Evolutionary conservation across 2,113 vertebrate genomes (phyloP).

Genomic region (Pituophis catenifer): DNA sequence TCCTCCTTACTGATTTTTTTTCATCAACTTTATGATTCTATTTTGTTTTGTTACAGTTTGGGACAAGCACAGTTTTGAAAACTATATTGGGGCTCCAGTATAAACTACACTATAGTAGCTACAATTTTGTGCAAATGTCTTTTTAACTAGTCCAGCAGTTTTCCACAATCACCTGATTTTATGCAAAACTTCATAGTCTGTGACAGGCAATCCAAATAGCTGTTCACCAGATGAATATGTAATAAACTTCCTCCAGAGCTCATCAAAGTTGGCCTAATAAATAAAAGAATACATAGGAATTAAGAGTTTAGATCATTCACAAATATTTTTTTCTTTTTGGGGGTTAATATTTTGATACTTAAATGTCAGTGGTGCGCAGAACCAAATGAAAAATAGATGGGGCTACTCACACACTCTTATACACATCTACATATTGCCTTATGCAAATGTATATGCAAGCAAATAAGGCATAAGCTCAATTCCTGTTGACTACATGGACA

Average conservation of each 20-base stretch:
- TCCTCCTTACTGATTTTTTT: neutral
- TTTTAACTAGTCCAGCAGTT: neutral
- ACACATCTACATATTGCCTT: neutral
- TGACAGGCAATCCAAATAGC: constrained; percentile 77
- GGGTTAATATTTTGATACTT: neutral
- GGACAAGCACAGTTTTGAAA: neutral
- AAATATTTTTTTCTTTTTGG: neutral
- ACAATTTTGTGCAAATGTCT: neutral
- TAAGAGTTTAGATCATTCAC: neutral
- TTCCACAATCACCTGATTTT: constrained; percentile 69
- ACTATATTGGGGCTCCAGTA: neutral
- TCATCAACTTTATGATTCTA: neutral
- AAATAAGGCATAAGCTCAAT: neutral
- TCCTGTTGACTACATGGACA: neutral
- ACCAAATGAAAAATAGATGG: neutral
- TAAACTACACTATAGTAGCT: neutral
- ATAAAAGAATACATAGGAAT: constrained; percentile 27
- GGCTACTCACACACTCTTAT: neutral
- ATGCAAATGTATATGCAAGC: neutral
- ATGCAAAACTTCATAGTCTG: constrained; percentile 72
- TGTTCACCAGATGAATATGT: constrained; percentile 74
- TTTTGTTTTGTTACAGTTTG: neutral
- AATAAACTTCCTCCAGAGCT: constrained; percentile 75
- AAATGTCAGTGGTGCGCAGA: neutral
- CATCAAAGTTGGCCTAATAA: constrained; percentile 72